phyloP scores from a whole-genome alignment of 37 sponge, comb jelly and placozoan genomes.

The Tethya wilhelma region DNA sequence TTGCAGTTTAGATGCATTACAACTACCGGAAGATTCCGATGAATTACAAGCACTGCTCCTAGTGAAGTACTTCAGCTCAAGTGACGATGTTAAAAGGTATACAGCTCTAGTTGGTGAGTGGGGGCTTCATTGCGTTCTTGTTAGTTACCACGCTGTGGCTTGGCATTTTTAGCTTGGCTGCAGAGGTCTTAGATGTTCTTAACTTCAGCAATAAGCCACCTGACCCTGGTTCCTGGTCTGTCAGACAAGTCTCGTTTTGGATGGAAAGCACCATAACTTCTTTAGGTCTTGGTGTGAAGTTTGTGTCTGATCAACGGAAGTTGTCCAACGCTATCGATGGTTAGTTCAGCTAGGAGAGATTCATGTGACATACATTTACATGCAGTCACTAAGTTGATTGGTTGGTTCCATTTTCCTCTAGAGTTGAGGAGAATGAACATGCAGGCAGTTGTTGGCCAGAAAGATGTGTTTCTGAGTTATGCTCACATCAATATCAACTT shows the following conservation, averaged over 20 bases:
- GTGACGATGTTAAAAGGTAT: constrained; percentile 7
- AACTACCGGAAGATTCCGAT: constrained; percentile 12
- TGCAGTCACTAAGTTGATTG: background rate
- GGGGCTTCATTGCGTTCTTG: background rate
- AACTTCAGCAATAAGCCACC: constrained; percentile 3
- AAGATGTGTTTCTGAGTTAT: constrained; percentile 81
- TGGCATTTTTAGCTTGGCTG: constrained; percentile 31
- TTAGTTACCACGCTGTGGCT: background rate
- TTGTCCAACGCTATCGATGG: constrained; percentile 56
- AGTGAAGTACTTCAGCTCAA: constrained; percentile 46
- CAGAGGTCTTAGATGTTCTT: constrained; percentile 14
- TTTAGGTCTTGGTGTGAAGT: constrained; percentile 69
- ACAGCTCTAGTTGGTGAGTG: background rate
- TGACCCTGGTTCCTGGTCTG: constrained; percentile 60
- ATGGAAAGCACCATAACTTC: constrained; percentile 46
- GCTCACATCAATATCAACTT: constrained; percentile 68
- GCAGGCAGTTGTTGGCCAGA: constrained; percentile 46
- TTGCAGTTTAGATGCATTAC: background rate
- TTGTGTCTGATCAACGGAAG: constrained; percentile 56
- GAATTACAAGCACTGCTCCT: constrained; percentile 48
- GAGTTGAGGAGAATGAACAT: constrained; percentile 63
- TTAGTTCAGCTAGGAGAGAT: background rate
- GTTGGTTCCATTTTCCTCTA: background rate
- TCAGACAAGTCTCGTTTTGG: constrained; percentile 63
- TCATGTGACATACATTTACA: background rate